Base-by-base conservation (phyloP, 2,113 vertebrate genomes). In the Pterophyllum scalare region DNA sequence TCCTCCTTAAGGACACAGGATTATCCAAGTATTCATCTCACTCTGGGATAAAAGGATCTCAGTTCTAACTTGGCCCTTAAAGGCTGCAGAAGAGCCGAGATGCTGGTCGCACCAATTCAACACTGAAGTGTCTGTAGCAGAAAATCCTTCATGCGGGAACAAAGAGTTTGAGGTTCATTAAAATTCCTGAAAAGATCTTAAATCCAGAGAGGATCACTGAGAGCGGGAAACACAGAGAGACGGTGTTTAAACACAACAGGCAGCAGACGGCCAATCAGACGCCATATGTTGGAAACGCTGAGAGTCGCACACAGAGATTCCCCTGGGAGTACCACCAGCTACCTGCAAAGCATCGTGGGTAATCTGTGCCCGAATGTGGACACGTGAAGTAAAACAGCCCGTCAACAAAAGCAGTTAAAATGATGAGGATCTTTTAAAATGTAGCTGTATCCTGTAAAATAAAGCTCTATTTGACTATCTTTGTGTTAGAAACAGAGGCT, bases 261-360 rank as follows among this genome's bases (percentile, higher is more conserved):
- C 4, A 22, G 20, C 15, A 79, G 15, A 86, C 3, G 3, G 60
- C 2, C 74, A 33, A 59, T 7, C 38, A 84, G 64, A 75, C n/a
- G 1, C 24, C 33, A 79, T 38, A 65, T 82, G 81, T 17, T 38
- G 17, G n/a, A 62, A 60, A 40, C 10, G 20, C 58, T 13, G n/a
- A 57, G 67, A 75, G 13, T 43, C 46, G 43, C 64, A 52, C 31
- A 2, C 46, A 57, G 56, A 22, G n/a, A 58, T 8, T 1, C 56
- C 54, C 59, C 0, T 6, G 64, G 70, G 57, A 59, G 5, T 38
- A 57, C n/a, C 65, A 79, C 33, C 61, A 78, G 56, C 6, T 1
- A 22, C 62, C 38, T 52, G 13, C 81, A 79, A 83, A 62, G 82
- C 80, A 84, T 82, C 3, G 28, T 88, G 83, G 87, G 78, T 59